Conservation (phyloP, 2,113 vertebrate genomes). For the Phalacrocorax brasilianus region DNA sequence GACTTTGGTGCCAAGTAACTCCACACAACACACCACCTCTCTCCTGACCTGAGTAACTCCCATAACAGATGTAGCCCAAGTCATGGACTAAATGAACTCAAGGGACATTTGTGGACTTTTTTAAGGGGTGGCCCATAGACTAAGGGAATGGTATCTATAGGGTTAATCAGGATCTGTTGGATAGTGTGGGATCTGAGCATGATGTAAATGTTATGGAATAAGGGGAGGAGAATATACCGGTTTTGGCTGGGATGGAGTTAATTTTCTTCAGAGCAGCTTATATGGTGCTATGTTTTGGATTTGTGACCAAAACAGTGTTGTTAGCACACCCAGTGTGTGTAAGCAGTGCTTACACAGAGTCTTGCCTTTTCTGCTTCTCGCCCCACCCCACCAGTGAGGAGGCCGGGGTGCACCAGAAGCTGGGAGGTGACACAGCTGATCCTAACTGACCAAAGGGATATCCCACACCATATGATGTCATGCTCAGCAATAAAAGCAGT, state of each 20-base stretch:
- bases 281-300: neutral
- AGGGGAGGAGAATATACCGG: neutral
- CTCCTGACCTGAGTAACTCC: neutral
- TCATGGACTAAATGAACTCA: neutral
- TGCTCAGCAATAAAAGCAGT: neutral
- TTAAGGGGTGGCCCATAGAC: neutral
- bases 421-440: neutral
- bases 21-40: neutral
- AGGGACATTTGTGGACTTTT: neutral
- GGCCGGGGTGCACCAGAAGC: neutral
- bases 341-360: neutral
- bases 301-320: neutral
- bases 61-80: neutral
- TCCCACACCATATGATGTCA: neutral
- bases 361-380: neutral
- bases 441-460: neutral
- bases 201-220: neutral
- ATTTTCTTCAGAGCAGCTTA: neutral
- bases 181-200: neutral
- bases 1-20: neutral
- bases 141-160: neutral
- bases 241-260: neutral
- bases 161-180: neutral
- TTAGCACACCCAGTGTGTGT: neutral
- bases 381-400: fast-evolving